Evolutionary conservation across 1,140 invertebrate species (phyloP).

Genomic region (Oreohelix idahoensis): DNA sequence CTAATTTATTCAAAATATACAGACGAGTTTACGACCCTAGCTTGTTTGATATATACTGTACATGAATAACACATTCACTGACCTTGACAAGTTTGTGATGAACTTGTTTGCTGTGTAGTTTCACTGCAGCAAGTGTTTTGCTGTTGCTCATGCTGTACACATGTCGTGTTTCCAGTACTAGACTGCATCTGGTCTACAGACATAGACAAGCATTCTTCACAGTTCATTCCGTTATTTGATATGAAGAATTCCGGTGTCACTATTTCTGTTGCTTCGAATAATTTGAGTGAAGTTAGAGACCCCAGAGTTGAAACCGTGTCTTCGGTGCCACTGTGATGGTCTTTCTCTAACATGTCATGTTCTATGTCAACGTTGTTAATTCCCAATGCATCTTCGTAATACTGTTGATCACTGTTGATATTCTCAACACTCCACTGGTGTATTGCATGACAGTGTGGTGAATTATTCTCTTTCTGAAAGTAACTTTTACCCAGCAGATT

Average conservation of each 20-base stretch:
- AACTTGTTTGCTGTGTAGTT: neutral
- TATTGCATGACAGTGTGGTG: neutral
- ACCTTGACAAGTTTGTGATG: neutral
- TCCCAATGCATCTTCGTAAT: too few species aligned
- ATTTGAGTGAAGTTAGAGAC: neutral
- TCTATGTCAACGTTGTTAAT: neutral
- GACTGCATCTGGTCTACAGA: neutral
- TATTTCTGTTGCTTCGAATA: neutral
- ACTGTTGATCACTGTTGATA: too few species aligned
- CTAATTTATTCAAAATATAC: too few species aligned
- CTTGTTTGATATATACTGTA: too few species aligned
- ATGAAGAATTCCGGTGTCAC: neutral
- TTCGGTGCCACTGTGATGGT: neutral
- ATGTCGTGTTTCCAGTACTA: too few species aligned
- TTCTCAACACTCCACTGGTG: too few species aligned
- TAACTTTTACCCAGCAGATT: too few species aligned
- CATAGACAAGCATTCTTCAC: neutral
- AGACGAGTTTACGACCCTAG: too few species aligned
- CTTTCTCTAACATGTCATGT: neutral
- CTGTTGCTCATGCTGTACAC: too few species aligned
- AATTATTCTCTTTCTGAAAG: too few species aligned
- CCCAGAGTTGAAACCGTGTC: neutral
- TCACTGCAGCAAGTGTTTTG: neutral
- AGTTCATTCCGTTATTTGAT: neutral
- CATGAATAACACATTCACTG: neutral